These are phyloP conservation scores for Boloria selene DNA, from an alignment of 2,888 invertebrate species.

Conservation along the genomic window DNA sequence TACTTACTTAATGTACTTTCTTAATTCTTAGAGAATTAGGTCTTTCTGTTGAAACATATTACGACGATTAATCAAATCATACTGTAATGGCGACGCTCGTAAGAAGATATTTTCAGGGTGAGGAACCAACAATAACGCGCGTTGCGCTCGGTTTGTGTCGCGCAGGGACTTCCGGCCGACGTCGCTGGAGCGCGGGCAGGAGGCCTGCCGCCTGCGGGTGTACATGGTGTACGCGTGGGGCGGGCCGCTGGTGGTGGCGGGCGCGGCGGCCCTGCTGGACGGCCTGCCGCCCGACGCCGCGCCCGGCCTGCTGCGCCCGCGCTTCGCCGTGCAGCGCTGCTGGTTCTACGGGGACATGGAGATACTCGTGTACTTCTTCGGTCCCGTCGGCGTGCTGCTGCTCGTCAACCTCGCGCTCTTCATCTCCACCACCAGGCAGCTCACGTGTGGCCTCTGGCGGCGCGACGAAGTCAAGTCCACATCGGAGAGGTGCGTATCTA, in stretches of 20 bases:
- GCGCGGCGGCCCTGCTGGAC: slow-evolving; percentile 88
- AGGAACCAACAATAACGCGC: neutral
- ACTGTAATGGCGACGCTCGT: no score
- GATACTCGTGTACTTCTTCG: slow-evolving; percentile 92
- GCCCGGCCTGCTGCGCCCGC: slow-evolving; percentile 86
- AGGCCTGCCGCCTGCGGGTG: slow-evolving; percentile 88
- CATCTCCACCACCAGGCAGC: slow-evolving; percentile 90
- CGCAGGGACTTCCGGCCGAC: slow-evolving; percentile 92
- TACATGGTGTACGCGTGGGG: slow-evolving; percentile 95
- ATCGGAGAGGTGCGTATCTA: slow-evolving; percentile 58
- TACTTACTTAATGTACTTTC: no score
- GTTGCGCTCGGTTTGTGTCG: slow-evolving; percentile 9
- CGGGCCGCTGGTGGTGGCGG: slow-evolving; percentile 88
- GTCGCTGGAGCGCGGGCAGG: slow-evolving; percentile 92
- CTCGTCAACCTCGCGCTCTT: slow-evolving; percentile 91
- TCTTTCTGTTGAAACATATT: no score
- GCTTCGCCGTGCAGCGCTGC: slow-evolving; percentile 89
- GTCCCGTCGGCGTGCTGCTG: slow-evolving; percentile 90
- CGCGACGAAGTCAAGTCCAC: slow-evolving; percentile 94
- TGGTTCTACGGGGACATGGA: slow-evolving; percentile 93
- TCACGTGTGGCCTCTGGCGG: slow-evolving; percentile 94
- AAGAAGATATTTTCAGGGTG: no score
- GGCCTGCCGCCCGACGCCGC: slow-evolving; percentile 82
- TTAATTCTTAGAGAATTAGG: no score
- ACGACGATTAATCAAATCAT: no score